Evolutionary conservation across 35 echinoderm and acorn worm genomes (phyloP).

Genomic region (Hemicentrotus pulcherrimus): DNA sequence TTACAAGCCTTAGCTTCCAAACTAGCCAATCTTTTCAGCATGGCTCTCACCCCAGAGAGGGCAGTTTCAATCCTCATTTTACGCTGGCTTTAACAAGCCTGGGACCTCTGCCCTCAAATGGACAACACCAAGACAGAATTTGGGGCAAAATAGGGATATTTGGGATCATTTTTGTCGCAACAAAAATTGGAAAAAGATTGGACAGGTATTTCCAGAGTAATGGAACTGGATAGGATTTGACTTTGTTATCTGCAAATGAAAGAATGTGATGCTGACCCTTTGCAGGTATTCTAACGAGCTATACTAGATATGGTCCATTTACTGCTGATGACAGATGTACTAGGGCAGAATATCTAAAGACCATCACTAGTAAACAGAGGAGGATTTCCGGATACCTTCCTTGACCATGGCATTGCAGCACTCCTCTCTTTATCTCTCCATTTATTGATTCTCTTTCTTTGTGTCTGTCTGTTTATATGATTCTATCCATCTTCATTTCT

Average conservation of each 20-base stretch:
- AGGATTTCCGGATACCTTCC: not conserved
- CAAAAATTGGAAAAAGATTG: constrained; percentile 4
- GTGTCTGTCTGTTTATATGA: not conserved
- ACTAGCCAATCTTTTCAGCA: not conserved
- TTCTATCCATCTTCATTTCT: not conserved
- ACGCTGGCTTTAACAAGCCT: constrained; percentile 3
- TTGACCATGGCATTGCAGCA: not conserved
- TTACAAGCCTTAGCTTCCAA: not conserved
- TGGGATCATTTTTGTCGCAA: not conserved
- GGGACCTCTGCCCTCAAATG: not conserved
- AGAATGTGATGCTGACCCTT: not conserved
- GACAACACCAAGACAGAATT: not conserved
- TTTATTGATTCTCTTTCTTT: not conserved
- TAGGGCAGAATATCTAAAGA: not conserved
- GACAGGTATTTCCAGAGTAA: not conserved
- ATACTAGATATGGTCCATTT: not conserved
- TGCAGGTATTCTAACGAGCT: constrained; percentile 16
- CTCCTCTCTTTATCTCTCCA: not conserved
- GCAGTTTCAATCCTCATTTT: not conserved
- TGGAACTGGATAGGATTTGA: not conserved
- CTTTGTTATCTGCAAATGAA: not conserved
- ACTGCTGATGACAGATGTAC: not conserved
- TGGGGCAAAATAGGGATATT: not conserved
- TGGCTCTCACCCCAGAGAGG: not conserved
- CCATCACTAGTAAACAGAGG: not conserved